Evolutionary conservation across 2,797 vertebrate species (phyloP), one percentile per base, ranked within the genome.

Genomic region (Varecia variegata): DNA sequence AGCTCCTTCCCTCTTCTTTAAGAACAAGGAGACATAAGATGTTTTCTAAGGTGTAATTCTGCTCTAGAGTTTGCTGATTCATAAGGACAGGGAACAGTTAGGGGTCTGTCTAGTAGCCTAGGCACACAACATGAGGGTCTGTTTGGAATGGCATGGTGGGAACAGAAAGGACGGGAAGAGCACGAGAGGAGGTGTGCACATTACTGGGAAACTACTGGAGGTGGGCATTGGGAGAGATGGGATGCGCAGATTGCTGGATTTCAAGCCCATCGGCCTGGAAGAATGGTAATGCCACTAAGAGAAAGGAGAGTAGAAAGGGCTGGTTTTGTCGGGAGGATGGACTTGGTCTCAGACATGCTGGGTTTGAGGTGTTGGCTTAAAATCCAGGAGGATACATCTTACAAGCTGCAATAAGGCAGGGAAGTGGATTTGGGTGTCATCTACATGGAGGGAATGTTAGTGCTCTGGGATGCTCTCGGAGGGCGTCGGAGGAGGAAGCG

Each of bases 391-490:
- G 45, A 30, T 18, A 27, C 1, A 0, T 25, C 23, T 35, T 14
- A 38, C n/a, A 40, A 20, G 20, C 54, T n/a, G 35, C 52, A n/a
- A n/a, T 54, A 60, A 65, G 30, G 50, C n/a, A 7, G 21, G 73
- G 60, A 67, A 71, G 56, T 32, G 52, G 50, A 30, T 25, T 30
- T 1, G 12, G 45, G 35, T 8, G 30, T n/a, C 35, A 3, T 47
- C 1, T 43, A 0, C 10, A 35, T 0, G 0, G 52, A 76, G 50
- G 68, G 10, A 7, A 20, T 58, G 27, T 15, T 23, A 38, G 21
- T 40, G 21, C 40, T 86, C 11, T 40, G 43, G 27, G 40, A 12
- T 65, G 62, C 15, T n/a, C 3, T 18, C 3, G 32, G 62, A n/a
- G 12, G 13, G 14, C 7, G 18, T 2, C 18, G n/a, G 6, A 21